Evolutionary conservation across 2,113 vertebrate species (phyloP), one percentile per base, ranked within the genome.

Genomic region (Urocynchramus pylzowi): DNA sequence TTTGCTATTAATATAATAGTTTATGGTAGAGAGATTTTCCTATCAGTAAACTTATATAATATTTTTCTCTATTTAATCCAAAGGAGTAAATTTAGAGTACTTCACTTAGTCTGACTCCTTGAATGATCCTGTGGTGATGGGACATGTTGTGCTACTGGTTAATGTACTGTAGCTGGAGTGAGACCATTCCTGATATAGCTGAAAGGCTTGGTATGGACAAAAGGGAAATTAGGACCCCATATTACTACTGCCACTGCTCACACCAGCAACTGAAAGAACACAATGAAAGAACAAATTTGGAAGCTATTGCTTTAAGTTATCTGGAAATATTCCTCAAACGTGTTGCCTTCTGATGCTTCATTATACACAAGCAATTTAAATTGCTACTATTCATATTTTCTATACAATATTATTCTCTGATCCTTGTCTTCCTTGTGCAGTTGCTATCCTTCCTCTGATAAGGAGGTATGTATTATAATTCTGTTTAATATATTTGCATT

Each of bases 401-500:
- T 60, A 16, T 73, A 73, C 41, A 79, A 37, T 82, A 5, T 49
- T 87, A 53, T 45, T 61, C 77, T 89, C 63, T 93, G 70, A 75
- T 91, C 77, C 69, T 81, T 84, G 73, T 95, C 73, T 91, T 86
- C 53, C 57, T 75, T 87, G 14, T 69, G 50, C 84, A 71, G 69
- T 82, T 95, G 27, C 59, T 89, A 79, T 79, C 61, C 74, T 82
- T 95, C 21, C 39, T 37, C 57, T 87, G 89, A 94, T 89, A 89
- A 93, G 47, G 59, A 86, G 28, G 49, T 60, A 9, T 89, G 64
- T 82, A 31, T 52, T 96, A 90, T 84, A 95, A 71, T 61, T 90
- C 75, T 89, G 20, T 86, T 89, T 78, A 94, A 91, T 82, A 18
- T 63, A 70, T 96, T 80, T 89, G 28, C 79, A 74, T 92, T 87